A percentile compares a stretch with the other conserved stretches of the same genome.
phyloP scores from a whole-genome alignment of 2,888 invertebrate genomes.

The Pristionchus maxplancki region DNA sequence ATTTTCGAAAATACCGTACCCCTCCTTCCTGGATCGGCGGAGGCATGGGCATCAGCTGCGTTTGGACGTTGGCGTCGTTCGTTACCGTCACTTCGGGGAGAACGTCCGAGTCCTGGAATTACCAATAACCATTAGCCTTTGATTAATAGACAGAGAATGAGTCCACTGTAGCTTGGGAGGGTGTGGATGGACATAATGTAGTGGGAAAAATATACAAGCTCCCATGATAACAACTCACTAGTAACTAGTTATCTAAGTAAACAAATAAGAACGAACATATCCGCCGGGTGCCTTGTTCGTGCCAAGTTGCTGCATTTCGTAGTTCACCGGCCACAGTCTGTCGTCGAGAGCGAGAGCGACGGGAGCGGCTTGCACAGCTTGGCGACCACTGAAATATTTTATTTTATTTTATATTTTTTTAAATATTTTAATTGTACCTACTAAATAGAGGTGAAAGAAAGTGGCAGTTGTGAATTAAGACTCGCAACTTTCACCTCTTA shows the following conservation, averaged over 20 bases:
- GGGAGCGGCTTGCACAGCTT: not conserved
- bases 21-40: not conserved
- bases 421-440: too few species aligned
- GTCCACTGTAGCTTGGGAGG: too few species aligned
- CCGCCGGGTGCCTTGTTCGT: not conserved
- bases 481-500: too few species aligned
- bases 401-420: not conserved
- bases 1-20: not conserved
- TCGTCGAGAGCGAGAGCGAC: not conserved
- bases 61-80: not conserved
- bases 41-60: not conserved
- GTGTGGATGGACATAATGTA: too few species aligned
- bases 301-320: not conserved
- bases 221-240: too few species aligned
- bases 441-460: too few species aligned
- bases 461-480: too few species aligned
- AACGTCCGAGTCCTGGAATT: not conserved
- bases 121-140: too few species aligned
- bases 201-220: too few species aligned
- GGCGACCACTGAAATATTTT: slow-evolving; percentile 19
- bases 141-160: too few species aligned
- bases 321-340: slow-evolving; percentile 48
- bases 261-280: not conserved
- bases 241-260: not conserved
- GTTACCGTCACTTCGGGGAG: not conserved